A percentile compares a stretch with the other conserved stretches of the same genome.
Conservation (phyloP, 2,113 vertebrate genomes). For the Ailurus styani region DNA sequence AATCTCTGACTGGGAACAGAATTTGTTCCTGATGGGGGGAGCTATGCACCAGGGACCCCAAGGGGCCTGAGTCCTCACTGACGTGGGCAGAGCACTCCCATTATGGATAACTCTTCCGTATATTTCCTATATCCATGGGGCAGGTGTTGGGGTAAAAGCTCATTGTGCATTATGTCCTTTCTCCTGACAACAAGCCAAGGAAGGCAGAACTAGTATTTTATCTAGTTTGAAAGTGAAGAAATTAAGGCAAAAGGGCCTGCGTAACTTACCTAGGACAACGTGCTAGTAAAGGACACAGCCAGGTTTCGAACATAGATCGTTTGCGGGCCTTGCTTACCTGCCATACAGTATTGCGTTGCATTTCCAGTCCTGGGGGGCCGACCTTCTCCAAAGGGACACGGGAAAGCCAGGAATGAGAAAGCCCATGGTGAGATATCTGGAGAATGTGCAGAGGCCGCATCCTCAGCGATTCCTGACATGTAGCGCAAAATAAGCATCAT, state of each 20-base stretch:
- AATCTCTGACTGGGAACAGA: background rate
- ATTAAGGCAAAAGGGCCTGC: background rate
- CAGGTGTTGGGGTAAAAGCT: background rate
- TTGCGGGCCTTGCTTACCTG: background rate
- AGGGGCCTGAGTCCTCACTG: rapidly evolving
- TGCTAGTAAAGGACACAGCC: background rate
- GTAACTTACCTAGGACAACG: background rate
- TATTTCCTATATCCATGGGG: rapidly evolving
- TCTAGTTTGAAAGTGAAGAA: background rate
- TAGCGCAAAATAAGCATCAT: too few relatives aligned
- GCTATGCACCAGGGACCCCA: rapidly evolving
- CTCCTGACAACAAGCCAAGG: background rate
- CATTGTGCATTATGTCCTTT: background rate
- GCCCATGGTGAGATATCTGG: background rate
- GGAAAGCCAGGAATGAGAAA: background rate
- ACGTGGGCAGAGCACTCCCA: rapidly evolving
- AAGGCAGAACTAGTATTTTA: background rate
- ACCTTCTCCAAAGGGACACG: background rate
- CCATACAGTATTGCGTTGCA: background rate
- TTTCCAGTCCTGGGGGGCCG: too few relatives aligned
- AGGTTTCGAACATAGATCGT: background rate
- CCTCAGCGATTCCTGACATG: background rate
- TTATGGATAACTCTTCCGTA: too few relatives aligned
- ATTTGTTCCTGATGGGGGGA: background rate
- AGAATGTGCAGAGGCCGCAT: background rate